A percentile compares a stretch with the other conserved stretches of the same genome.
Evolutionary conservation across 2,888 invertebrate genomes (phyloP).

Genomic region (Rhamnusium bicolor): DNA sequence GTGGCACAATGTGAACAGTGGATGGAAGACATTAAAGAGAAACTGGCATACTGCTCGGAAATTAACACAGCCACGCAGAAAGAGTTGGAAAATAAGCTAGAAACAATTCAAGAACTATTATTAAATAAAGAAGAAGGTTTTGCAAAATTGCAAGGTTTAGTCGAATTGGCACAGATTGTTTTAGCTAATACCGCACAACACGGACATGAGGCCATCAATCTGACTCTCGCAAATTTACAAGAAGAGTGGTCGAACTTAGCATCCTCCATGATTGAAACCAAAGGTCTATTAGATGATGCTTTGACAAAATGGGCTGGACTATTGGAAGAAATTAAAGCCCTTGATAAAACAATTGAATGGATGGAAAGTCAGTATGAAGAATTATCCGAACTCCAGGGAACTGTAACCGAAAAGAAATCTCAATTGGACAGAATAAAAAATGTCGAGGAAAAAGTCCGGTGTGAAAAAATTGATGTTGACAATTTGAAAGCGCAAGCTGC

Average conservation of each 20-base stretch:
- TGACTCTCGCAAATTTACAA: constrained; percentile 86
- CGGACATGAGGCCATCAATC: constrained; percentile 91
- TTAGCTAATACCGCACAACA: constrained; percentile 91
- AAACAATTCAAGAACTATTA: constrained; percentile 88
- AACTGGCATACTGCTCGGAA: constrained; percentile 90
- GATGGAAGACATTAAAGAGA: constrained; percentile 82
- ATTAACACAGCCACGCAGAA: constrained; percentile 84
- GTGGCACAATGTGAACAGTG: constrained; percentile 76
- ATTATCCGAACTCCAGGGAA: constrained; percentile 82
- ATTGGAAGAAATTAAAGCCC: constrained; percentile 88
- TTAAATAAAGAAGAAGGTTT: constrained; percentile 96
- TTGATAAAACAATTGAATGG: constrained; percentile 87
- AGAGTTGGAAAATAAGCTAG: constrained; percentile 88
- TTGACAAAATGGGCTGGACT: constrained; percentile 94
- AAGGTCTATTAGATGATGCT: constrained; percentile 88
- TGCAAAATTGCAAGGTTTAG: constrained; percentile 87
- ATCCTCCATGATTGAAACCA: constrained; percentile 92
- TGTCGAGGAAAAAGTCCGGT: constrained; percentile 89
- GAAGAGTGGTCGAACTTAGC: constrained; percentile 92
- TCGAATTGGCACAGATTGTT: constrained; percentile 93
- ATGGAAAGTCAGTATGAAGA: constrained; percentile 84
- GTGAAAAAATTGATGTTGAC: constrained; percentile 93
- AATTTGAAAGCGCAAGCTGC: constrained; percentile 86
- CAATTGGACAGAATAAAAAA: constrained; percentile 90
- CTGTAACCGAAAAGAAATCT: constrained; percentile 88